Conservation (phyloP, 2,113 vertebrate genomes). For the Platysternon megacephalum region DNA sequence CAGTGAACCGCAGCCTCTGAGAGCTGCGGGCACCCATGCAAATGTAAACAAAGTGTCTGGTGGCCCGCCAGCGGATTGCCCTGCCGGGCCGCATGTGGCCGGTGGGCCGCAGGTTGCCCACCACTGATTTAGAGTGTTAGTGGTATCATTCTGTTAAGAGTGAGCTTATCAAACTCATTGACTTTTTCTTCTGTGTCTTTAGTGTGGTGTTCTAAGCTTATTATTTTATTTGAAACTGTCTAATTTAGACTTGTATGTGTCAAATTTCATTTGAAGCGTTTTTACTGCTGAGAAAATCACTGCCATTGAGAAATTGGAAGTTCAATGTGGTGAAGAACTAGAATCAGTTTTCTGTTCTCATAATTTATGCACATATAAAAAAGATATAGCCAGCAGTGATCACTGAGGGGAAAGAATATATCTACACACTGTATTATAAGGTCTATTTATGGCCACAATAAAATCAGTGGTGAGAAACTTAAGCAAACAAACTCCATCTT, state of each 20-base stretch:
- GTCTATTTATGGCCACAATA: not conserved
- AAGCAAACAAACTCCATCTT: not conserved
- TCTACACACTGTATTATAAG: not conserved
- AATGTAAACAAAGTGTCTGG: too few relatives aligned
- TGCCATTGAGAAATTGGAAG: not conserved
- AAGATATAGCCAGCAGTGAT: not conserved
- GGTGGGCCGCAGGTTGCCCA: too few relatives aligned
- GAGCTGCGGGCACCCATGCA: too few relatives aligned
- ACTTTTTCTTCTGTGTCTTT: not conserved
- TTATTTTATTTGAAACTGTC: not conserved
- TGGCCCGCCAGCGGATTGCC: too few relatives aligned
- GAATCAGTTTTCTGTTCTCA: not conserved
- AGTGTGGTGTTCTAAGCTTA: fast-evolving
- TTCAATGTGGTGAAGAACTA: not conserved
- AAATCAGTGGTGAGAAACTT: too few relatives aligned
- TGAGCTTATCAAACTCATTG: not conserved
- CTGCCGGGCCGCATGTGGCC: too few relatives aligned
- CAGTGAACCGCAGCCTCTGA: too few relatives aligned
- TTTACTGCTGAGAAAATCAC: not conserved
- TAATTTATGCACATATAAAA: not conserved
- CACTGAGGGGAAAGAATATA: not conserved
- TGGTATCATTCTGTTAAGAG: not conserved
- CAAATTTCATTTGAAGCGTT: not conserved
- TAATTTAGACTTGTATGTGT: not conserved
- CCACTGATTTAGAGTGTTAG: not conserved